A percentile compares a stretch with the other conserved stretches of the same genome.
Conservation (phyloP, 2,888 invertebrate species). For the Leptinotarsa peninsularis region DNA sequence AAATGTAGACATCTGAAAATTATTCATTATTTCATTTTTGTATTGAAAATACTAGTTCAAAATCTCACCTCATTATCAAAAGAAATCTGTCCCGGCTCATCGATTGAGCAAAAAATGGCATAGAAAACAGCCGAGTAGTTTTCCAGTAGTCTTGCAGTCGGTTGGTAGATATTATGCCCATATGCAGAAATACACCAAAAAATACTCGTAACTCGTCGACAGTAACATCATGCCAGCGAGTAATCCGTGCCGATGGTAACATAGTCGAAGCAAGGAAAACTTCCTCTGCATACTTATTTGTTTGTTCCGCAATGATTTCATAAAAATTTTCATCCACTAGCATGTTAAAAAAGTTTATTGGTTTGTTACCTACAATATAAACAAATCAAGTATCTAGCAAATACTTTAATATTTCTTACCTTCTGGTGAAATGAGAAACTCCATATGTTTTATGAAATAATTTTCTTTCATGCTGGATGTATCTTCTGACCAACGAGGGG, state of each 20-base stretch:
- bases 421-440: slow-evolving; percentile 3
- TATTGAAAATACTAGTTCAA: slow-evolving; percentile 11
- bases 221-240: slow-evolving; percentile 2
- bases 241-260: too few relatives aligned
- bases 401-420: not conserved
- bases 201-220: slow-evolving; percentile 21
- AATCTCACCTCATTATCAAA: slow-evolving; percentile 24
- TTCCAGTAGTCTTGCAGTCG: slow-evolving; percentile 25
- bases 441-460: not conserved
- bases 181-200: slow-evolving; percentile 24
- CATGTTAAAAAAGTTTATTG: too few relatives aligned
- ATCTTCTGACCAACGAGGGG: too few relatives aligned
- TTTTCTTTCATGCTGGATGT: too few relatives aligned
- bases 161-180: slow-evolving; percentile 19
- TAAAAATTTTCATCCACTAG: too few relatives aligned
- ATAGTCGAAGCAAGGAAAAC: too few relatives aligned
- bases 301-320: too few relatives aligned
- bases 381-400: not conserved
- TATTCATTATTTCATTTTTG: slow-evolving; percentile 20
- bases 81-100: slow-evolving; percentile 29
- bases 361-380: too few relatives aligned
- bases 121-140: slow-evolving; percentile 22
- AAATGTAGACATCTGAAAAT: slow-evolving; percentile 41
- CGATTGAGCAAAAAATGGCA: slow-evolving; percentile 17
- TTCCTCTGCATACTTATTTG: too few relatives aligned